phyloP scores from a whole-genome alignment of 2,113 vertebrate species.

The Ceyx cyanopectus region DNA sequence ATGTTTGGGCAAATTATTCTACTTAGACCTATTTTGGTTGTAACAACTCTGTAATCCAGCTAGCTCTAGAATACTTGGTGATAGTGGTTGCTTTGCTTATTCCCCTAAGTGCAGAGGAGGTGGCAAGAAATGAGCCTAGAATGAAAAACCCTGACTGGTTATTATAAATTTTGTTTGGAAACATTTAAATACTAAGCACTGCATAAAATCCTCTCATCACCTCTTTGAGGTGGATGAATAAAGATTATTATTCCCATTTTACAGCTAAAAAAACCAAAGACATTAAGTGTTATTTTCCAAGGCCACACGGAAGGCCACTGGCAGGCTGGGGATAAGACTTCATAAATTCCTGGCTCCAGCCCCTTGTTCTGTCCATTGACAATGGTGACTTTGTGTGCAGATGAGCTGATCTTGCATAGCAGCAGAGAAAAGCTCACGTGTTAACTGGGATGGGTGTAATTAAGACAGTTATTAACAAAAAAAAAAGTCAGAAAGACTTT shows the following conservation, averaged over 20 bases:
- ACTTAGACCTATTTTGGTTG: constrained; percentile 29
- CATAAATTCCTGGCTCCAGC: constrained; percentile 62
- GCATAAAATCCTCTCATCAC: constrained; percentile 59
- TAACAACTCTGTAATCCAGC: constrained; percentile 20
- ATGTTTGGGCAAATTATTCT: neutral
- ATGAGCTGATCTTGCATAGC: constrained; percentile 6
- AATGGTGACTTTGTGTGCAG: constrained; percentile 57
- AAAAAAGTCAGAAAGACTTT: neutral
- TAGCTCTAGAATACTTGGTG: constrained; percentile 1
- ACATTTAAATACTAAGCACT: constrained; percentile 48
- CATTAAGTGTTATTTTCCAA: constrained; percentile 26
- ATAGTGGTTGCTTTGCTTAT: too few species aligned
- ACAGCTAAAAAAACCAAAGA: constrained; percentile 27
- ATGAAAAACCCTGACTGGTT: constrained; percentile 20
- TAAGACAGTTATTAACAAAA: neutral
- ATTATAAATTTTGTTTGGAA: constrained; percentile 58
- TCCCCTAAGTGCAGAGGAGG: constrained; percentile 28
- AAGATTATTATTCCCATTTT: constrained; percentile 60
- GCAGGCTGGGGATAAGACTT: neutral
- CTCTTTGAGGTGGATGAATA: constrained; percentile 63
- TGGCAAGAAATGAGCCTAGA: constrained; percentile 49
- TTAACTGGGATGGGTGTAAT: neutral
- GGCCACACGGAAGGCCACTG: constrained; percentile 20
- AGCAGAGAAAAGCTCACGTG: neutral
- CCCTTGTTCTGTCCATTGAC: neutral